Conservation (phyloP, 1,140 invertebrate species). For the Oreohelix idahoensis region DNA sequence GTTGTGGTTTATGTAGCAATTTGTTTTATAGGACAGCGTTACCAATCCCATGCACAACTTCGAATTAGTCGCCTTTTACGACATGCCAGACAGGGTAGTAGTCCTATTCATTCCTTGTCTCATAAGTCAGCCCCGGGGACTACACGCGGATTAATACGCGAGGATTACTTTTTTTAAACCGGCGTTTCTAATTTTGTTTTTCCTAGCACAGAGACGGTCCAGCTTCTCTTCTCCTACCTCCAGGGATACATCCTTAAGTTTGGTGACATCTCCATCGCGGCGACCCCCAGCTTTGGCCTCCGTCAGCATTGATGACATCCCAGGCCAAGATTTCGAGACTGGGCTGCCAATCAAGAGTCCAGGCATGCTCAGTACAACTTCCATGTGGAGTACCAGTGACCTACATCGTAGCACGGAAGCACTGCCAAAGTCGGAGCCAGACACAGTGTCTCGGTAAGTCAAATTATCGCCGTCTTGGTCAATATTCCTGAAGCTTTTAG, state of each 20-base stretch:
- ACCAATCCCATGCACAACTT: background rate
- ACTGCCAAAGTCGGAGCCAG: conserved; percentile 37
- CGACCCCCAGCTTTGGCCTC: conserved; percentile 9
- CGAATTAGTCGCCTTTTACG: no score
- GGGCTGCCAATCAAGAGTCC: conserved; percentile 46
- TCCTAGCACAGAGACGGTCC: conserved; percentile 7
- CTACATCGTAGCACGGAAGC: conserved; percentile 40
- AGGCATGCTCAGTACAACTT: conserved; percentile 56
- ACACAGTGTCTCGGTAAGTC: conserved; percentile 41
- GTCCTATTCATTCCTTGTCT: no score
- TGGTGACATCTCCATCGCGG: background rate
- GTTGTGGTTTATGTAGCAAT: no score
- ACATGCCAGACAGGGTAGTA: background rate
- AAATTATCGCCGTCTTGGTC: no score
- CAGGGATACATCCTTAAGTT: background rate
- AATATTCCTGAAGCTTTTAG: no score
- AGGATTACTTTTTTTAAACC: background rate
- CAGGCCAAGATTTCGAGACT: background rate
- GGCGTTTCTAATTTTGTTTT: background rate
- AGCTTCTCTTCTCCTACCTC: conserved; percentile 19
- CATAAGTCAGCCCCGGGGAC: no score
- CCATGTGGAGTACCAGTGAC: conserved; percentile 60
- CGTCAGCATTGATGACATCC: conserved; percentile 29
- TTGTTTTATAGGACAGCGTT: background rate
- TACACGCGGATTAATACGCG: background rate